Evolutionary conservation across 2,888 invertebrate genomes (phyloP).

Genomic region (Dioctria rufipes): DNA sequence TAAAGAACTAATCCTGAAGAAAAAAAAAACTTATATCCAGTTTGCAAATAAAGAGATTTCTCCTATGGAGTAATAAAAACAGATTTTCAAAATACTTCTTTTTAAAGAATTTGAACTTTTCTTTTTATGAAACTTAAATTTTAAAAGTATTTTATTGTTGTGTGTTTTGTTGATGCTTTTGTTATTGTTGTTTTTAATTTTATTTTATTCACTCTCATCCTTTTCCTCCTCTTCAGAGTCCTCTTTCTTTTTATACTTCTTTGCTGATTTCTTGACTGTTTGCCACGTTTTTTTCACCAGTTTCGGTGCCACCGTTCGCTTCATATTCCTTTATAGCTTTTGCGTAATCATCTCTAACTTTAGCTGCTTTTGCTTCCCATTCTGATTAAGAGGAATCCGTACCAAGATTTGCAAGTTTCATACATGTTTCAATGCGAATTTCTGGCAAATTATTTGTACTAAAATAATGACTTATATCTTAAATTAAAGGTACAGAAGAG

Average conservation of each 20-base stretch:
- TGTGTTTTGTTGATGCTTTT: too few species aligned
- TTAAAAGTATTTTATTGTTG: background rate
- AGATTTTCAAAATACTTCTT: conserved; percentile 27
- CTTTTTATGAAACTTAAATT: conserved; percentile 44
- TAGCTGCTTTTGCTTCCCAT: conserved; percentile 92
- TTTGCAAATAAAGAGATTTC: conserved; percentile 24
- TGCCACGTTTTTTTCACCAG: conserved; percentile 76
- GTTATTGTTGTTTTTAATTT: background rate
- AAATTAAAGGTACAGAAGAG: too few species aligned
- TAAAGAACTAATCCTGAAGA: conserved; percentile 3
- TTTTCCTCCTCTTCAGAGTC: conserved; percentile 78
- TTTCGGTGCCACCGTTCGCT: conserved; percentile 80
- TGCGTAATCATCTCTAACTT: conserved; percentile 91
- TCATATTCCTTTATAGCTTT: conserved; percentile 92
- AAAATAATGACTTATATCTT: too few species aligned
- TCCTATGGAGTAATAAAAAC: conserved; percentile 30
- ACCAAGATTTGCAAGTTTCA: too few species aligned
- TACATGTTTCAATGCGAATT: too few species aligned
- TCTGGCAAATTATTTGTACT: too few species aligned
- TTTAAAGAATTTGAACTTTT: conserved; percentile 37
- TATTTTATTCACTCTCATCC: conserved; percentile 77
- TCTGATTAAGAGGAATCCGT: too few species aligned
- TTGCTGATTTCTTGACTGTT: conserved; percentile 71
- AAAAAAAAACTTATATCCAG: conserved; percentile 5
- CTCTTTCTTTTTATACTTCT: conserved; percentile 76